phyloP scores from a whole-genome alignment of 2,888 invertebrate genomes.

The Chromoteleia sp. region DNA sequence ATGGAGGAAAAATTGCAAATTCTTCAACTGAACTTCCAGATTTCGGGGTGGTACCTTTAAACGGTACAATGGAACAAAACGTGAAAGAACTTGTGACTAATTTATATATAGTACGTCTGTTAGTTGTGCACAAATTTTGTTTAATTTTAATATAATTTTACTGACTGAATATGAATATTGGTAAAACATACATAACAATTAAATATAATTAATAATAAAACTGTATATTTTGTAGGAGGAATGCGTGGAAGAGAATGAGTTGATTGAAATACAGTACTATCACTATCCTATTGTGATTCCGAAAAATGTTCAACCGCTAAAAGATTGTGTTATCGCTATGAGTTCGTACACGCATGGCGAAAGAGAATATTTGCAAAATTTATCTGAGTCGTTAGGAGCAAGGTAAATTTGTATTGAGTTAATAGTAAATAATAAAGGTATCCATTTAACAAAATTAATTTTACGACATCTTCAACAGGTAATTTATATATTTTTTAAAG shows the following conservation, averaged over 20 bases:
- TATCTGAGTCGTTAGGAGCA: constrained; percentile 91
- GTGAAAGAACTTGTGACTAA: constrained; percentile 89
- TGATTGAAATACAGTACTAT: constrained; percentile 89
- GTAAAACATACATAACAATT: no score
- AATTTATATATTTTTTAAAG: background rate
- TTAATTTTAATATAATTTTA: no score
- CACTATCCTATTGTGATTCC: constrained; percentile 88
- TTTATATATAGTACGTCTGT: constrained; percentile 88
- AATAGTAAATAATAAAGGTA: background rate
- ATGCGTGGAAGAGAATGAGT: constrained; percentile 87
- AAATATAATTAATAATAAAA: background rate
- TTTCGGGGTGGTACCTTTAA: constrained; percentile 88
- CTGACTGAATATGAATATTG: no score
- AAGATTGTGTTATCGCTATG: constrained; percentile 91
- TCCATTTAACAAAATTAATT: no score
- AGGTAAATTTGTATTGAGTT: constrained; percentile 83
- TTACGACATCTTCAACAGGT: no score
- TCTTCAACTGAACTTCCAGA: constrained; percentile 87
- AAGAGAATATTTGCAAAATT: constrained; percentile 89
- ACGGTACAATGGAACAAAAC: constrained; percentile 84
- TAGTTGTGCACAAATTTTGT: no score
- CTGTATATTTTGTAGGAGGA: constrained; percentile 86
- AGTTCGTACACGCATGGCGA: constrained; percentile 92
- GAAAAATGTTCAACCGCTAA: constrained; percentile 86
- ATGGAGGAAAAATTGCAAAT: constrained; percentile 86